Evolutionary conservation across 2,113 vertebrate species (phyloP).

Genomic region (Rhineura floridana): DNA sequence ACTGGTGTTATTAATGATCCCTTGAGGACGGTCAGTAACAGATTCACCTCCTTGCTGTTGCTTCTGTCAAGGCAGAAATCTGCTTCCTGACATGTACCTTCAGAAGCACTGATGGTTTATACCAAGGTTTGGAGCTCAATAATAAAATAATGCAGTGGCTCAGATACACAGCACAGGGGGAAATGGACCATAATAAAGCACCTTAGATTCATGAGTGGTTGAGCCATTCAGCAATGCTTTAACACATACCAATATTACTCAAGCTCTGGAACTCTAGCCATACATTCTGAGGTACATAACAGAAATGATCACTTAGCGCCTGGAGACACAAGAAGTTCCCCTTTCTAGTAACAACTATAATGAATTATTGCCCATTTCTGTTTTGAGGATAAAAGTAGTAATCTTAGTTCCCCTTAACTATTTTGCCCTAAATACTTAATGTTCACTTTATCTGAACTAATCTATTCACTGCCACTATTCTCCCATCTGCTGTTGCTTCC

Average conservation of each 20-base stretch:
- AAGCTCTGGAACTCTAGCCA: not conserved
- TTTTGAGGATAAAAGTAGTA: not conserved
- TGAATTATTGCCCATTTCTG: not conserved
- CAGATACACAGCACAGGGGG: not conserved
- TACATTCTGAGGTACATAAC: not conserved
- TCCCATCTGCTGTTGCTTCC: not conserved
- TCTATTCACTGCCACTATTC: not conserved
- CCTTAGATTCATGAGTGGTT: not conserved
- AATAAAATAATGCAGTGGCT: slow-evolving; percentile 8
- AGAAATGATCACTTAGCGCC: not conserved
- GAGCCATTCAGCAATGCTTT: not conserved
- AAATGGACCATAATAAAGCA: not conserved
- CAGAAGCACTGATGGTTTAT: not conserved
- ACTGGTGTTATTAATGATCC: not conserved
- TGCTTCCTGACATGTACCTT: not conserved
- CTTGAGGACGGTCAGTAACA: not conserved
- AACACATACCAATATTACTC: not conserved
- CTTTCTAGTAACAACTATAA: not conserved
- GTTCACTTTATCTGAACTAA: not conserved
- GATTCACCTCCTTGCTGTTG: slow-evolving; percentile 21
- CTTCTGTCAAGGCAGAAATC: slow-evolving; percentile 15
- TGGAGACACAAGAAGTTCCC: not conserved
- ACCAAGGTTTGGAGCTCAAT: not conserved
- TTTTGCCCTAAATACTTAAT: not conserved
- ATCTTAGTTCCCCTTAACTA: not conserved